Evolutionary conservation across 2,797 vertebrate species (phyloP), one percentile per base, ranked within the genome.

Genomic region (Hyperoplus immaculatus): DNA sequence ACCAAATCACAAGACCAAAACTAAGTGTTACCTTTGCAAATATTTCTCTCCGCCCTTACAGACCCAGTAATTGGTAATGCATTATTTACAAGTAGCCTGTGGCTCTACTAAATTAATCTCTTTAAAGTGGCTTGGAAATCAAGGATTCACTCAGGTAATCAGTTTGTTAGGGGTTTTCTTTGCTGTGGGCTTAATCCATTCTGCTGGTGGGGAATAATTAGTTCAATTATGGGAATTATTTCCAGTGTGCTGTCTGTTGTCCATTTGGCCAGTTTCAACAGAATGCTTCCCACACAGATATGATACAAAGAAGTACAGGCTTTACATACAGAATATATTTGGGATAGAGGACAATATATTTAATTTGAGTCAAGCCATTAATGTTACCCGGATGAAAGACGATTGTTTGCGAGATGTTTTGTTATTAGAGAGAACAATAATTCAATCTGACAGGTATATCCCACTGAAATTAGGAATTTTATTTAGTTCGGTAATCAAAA

Each of bases 401-500:
- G 29, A 62, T 64, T 65, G 75, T 65, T 77, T 57, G 12, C 16
- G n/a, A 39, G 51, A 60, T 11, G 43, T 71, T 74, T 46, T 42
- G 49, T 39, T 43, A 57, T 54, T 38, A 18, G 21, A 49, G 21
- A 41, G 45, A 72, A 77, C 12, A 62, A 6, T 75, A 72, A 90
- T 86, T 66, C 54, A 64, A 82, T 69, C 58, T 84, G 84, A 77
- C 83, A 82, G 56, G 47, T 72, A 18, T 51, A 68, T 86, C 74
- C 82, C 72, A 36, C 53, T 60, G 59, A 81, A 77, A 79, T 16
- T 57, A 75, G 46, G 56, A 77, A 80, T 88, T 79, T 29, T 8
- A 75, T 86, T 84, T 64, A 75, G 53, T 74, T 72, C 69, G 85
- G 50, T 74, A 77, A 86, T 82, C 69, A 83, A 77, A 75, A 84